Evolutionary conservation across 1,140 invertebrate genomes (phyloP).

Genomic region (Sarcophaga peregrina): DNA sequence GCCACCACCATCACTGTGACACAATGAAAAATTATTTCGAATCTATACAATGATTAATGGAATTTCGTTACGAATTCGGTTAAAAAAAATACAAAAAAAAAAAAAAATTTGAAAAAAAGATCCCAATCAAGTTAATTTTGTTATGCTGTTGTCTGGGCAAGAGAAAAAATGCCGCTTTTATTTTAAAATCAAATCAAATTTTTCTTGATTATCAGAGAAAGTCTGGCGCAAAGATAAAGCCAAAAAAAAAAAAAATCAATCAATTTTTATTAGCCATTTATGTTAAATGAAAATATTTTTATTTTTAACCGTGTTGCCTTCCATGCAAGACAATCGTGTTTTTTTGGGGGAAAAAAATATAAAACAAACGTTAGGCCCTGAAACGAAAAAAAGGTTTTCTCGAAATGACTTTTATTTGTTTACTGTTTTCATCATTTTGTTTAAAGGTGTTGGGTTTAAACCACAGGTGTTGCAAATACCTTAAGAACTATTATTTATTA

Average conservation of each 20-base stretch:
- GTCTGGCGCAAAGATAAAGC: background rate
- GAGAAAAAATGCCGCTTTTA: no score
- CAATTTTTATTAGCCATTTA: conserved; percentile 27
- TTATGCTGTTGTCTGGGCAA: no score
- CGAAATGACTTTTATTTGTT: background rate
- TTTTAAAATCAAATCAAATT: no score
- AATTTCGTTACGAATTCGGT: no score
- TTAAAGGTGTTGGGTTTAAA: background rate
- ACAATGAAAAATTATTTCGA: no score
- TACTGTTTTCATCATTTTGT: no score
- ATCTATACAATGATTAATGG: no score
- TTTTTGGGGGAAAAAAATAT: background rate
- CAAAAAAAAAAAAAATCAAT: background rate
- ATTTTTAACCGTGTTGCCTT: background rate
- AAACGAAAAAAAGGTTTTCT: background rate
- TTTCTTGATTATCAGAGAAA: no score
- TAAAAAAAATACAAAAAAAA: no score
- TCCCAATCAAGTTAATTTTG: no score
- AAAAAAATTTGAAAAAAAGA: no score
- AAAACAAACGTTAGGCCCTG: background rate
- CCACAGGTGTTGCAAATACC: background rate
- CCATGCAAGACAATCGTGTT: background rate
- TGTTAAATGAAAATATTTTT: conserved; percentile 12
- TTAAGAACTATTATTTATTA: background rate
- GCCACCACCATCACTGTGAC: no score